Percentiles rank a stretch among this genome's conserved stretches.
phyloP scores from a whole-genome alignment of 1,140 invertebrate species.

The Melipona quadrifasciata region DNA sequence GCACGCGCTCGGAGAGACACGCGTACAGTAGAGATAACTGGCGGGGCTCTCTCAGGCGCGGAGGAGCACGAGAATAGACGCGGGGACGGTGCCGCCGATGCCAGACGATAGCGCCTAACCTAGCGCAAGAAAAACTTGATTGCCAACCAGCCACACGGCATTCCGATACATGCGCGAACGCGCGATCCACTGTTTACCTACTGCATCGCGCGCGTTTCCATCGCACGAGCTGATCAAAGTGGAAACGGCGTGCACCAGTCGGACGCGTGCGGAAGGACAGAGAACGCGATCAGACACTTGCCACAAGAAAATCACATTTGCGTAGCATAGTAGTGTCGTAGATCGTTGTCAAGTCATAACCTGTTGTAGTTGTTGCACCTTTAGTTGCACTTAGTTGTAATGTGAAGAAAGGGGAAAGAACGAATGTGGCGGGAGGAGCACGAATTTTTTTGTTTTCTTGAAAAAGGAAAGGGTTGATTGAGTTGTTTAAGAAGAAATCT shows the following conservation, averaged over 20 bases:
- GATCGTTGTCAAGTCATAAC: too few relatives aligned
- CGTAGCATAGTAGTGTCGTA: too few relatives aligned
- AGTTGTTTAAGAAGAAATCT: too few relatives aligned
- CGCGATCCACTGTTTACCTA: background rate
- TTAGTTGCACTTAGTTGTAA: too few relatives aligned
- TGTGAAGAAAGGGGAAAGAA: too few relatives aligned
- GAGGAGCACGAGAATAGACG: conserved; percentile 68
- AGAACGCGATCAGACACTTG: too few relatives aligned
- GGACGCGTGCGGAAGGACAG: background rate
- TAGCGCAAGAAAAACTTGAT: conserved; percentile 69
- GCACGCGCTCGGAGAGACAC: background rate
- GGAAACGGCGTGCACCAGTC: background rate
- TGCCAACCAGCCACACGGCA: background rate
- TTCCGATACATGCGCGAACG: background rate
- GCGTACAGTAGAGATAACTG: background rate
- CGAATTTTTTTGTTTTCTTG: too few relatives aligned
- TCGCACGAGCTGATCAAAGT: background rate
- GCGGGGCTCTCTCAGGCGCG: background rate
- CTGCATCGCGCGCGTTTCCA: background rate
- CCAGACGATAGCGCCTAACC: conserved; percentile 72
- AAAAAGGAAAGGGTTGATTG: too few relatives aligned
- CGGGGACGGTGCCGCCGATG: conserved; percentile 60
- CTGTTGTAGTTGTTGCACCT: too few relatives aligned
- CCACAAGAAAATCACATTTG: too few relatives aligned
- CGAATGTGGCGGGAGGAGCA: too few relatives aligned